These are phyloP conservation scores for Phymanthus crucifer DNA, from an alignment of 92 coral and sea anemone genomes.

Conservation along the genomic window DNA sequence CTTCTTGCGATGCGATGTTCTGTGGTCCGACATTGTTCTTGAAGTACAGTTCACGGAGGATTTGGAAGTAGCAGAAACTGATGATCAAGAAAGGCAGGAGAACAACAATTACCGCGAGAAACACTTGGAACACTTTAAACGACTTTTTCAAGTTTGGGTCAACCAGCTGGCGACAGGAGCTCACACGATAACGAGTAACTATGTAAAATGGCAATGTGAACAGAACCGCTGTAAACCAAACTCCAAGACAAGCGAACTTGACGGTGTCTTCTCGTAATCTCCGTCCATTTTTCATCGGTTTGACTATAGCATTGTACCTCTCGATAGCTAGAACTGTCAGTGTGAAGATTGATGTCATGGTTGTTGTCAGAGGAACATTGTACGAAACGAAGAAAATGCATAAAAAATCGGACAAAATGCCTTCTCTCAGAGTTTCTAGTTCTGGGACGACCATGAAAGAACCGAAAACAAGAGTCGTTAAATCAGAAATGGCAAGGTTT, in stretches of 20 bases:
- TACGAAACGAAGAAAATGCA: constrained; percentile 4
- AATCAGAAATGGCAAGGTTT: constrained; percentile 11
- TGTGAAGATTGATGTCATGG: neutral
- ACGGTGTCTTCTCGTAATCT: constrained; percentile 9
- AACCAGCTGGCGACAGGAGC: too few relatives aligned
- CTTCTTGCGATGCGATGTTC: too few relatives aligned
- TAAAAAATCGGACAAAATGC: neutral
- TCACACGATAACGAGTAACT: too few relatives aligned
- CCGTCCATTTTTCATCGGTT: neutral
- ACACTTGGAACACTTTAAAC: too few relatives aligned
- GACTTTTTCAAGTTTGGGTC: too few relatives aligned
- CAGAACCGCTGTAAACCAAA: constrained; percentile 5
- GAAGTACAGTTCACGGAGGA: too few relatives aligned
- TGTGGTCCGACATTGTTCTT: too few relatives aligned
- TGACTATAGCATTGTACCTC: constrained; percentile 12
- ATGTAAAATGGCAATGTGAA: too few relatives aligned
- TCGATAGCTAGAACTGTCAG: constrained; percentile 10
- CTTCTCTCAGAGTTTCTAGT: neutral
- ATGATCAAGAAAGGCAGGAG: too few relatives aligned
- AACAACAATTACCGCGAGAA: too few relatives aligned
- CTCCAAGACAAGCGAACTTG: neutral
- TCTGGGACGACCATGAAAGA: neutral
- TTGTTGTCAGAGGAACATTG: constrained; percentile 2
- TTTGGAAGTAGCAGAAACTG: too few relatives aligned
- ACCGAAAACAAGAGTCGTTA: neutral